Evolutionary conservation across 1,140 invertebrate species (phyloP), one percentile per base, ranked within the genome.

Genomic region (Hestina assimilis): DNA sequence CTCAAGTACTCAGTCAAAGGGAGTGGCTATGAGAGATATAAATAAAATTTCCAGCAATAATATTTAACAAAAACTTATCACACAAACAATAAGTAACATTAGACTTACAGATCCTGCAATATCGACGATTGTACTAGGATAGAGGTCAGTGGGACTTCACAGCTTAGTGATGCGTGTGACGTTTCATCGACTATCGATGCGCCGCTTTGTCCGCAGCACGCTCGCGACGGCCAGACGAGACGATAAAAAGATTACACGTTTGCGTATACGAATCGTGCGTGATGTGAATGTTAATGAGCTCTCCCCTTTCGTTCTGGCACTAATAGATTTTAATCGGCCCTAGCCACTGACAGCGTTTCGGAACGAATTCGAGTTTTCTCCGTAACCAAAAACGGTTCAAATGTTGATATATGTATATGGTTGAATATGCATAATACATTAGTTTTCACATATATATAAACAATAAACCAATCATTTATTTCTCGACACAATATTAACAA

Each of bases 181-280:
- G 46, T 56, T 21, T 14, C 38, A 66, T 59, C 71, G 65, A 66
- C 42, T 55, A 72, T 69, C 65, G 68, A 67, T 66, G 61, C 21
- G 31, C 46, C 47, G 60, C 52, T 59, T 59, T 69, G 68, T 73
- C 59, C 63, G 54, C 38, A 46, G 47, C 66, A 66, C 66, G 66
- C 63, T 24, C 59, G 67, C 58, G 59, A 51, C 58, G 54, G 51
- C 57, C 61, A 65, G 73, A 62, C 69, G 45, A 63, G 67, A 60
- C 77, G 77, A 79, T 80, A 79, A 80, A 80, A 83, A 83, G 77
- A 83, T 83, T 80, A 80, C 73, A 69, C 73, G 70, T 80, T 79
- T 75, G 77, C 79, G 73, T 82, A 76, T 77, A 72, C 69, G 71
- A 78, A 66, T 73, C 54, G 75, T 72, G 73, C 79, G 77, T 83